Evolutionary conservation across 2,888 invertebrate species (phyloP), one percentile per base, ranked within the genome.

Genomic region (Archaeoteleia sp.): DNA sequence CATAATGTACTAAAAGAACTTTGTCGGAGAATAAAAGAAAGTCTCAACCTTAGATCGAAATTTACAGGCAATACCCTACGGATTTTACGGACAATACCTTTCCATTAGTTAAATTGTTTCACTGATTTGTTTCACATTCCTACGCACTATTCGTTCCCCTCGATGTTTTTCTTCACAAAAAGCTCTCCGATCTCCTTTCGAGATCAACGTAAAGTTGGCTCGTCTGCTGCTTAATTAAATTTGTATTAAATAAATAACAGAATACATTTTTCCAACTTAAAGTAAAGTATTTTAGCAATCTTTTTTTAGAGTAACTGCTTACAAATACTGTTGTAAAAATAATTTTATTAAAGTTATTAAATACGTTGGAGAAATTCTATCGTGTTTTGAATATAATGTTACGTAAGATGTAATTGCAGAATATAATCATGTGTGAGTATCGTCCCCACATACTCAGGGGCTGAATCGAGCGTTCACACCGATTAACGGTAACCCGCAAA

Each of bases 21-120:
- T 55, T 43, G 42, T 43, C 14, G 17, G 12, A 43, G n/a, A 14
- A 62, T 39, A 55, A 27, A 39, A 12, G 9, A 10, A 15, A 5
- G 15, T 15, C 32, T 14, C 29, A 7, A 12, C 1, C 43, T 42
- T 10, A 42, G 62, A 55, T 55, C 62, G 20, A 55, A 49, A 55
- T 54, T 48, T 55, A 32, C 27, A 48, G 42, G 43, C 49, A 43
- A 63, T 62, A 32, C 55, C 30, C 9, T 27, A 13, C 10, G 27
- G 15, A 43, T 34, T 30, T 32, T 53, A 10, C 45, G 60, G 73
- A 75, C 78, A 76, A 80, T 77, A 78, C 78, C 69, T 71, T 79
- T 82, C 82, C 82, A 82, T 82, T 82, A 82, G 82, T 82, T 81
- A 82, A 82, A 82, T 82, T 82, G 81, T 82, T 81, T 80, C 73